Evolutionary conservation across 1,140 invertebrate genomes (phyloP), one percentile per base, ranked within the genome.

Genomic region (Adelges cooleyi): DNA sequence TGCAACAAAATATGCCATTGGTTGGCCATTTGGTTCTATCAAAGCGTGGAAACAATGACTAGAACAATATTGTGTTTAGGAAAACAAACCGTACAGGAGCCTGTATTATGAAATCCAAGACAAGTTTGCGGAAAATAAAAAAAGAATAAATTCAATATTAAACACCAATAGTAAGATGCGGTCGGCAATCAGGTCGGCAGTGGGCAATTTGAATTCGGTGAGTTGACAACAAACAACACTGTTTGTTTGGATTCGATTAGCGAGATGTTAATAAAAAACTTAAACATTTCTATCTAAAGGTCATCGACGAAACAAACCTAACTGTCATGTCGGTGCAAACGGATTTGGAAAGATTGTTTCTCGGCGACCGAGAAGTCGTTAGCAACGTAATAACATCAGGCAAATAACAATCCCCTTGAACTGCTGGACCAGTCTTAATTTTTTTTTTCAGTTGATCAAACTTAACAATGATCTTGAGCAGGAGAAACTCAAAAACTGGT

Each of bases 21-120:
- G n/a, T n/a, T n/a, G n/a, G n/a, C n/a, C n/a, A n/a, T n/a, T n/a
- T n/a, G n/a, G n/a, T n/a, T n/a, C n/a, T n/a, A n/a, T n/a, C n/a
- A n/a, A n/a, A n/a, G n/a, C n/a, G n/a, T n/a, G n/a, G n/a, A n/a
- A n/a, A n/a, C n/a, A n/a, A n/a, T n/a, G n/a, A n/a, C n/a, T n/a
- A n/a, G n/a, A n/a, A n/a, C n/a, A n/a, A n/a, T n/a, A n/a, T n/a
- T 33, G 6, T 33, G 33, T 38, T 22, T 52, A 53, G 51, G 51
- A 53, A 38, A 38, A 22, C n/a, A 20, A 53, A 22, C n/a, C 51
- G 6, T 53, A 53, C 5, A 17, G n/a, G 23, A 38, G 13, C 15
- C 18, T 53, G 13, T 53, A 53, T 53, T 36, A 36, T 38, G 22
- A 53, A 53, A 53, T 53, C 11, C 51, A 53, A 53, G 38, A 53